A percentile compares a stretch with the other conserved stretches of the same genome.
These are phyloP conservation scores for Cylas formicarius DNA, from an alignment of 1,140 invertebrate genomes.

Conservation along the genomic window DNA sequence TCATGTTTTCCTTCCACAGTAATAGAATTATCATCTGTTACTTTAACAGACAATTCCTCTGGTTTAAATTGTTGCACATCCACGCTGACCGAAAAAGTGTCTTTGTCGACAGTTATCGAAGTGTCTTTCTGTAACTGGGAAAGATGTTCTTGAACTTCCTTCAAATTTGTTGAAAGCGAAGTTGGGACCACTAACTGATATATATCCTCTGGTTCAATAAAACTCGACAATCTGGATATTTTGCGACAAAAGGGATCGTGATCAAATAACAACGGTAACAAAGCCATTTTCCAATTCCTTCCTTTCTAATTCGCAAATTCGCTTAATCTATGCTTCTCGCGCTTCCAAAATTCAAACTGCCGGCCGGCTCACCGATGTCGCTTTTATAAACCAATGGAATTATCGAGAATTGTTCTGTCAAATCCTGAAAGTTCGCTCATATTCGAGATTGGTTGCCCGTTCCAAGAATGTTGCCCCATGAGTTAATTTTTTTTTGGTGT, in stretches of 20 bases:
- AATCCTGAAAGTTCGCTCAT: too few species aligned
- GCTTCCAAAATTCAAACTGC: too few species aligned
- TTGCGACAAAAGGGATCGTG: neutral
- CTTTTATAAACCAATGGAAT: too few species aligned
- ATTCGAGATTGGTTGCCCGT: too few species aligned
- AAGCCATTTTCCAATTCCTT: conserved; percentile 2
- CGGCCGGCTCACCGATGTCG: too few species aligned
- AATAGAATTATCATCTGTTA: conserved; percentile 9
- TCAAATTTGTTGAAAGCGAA: neutral
- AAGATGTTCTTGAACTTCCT: neutral
- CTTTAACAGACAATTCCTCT: conserved; percentile 14
- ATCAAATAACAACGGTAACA: conserved; percentile 4
- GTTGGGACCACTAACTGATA: conserved; percentile 3
- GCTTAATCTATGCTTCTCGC: too few species aligned
- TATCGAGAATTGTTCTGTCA: too few species aligned
- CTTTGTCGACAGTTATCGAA: conserved; percentile 4
- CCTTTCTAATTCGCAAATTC: too few species aligned
- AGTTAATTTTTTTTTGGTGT: too few species aligned
- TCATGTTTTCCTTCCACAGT: conserved; percentile 18
- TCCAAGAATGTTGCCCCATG: too few species aligned
- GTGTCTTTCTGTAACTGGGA: conserved; percentile 2
- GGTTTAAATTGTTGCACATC: conserved; percentile 18
- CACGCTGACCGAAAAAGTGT: conserved; percentile 11
- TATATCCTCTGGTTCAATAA: conserved; percentile 2
- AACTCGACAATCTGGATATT: neutral